Evolutionary conservation across 2,888 invertebrate genomes (phyloP), one percentile per base, ranked within the genome.

Genomic region (Netelia fuscicornis): DNA sequence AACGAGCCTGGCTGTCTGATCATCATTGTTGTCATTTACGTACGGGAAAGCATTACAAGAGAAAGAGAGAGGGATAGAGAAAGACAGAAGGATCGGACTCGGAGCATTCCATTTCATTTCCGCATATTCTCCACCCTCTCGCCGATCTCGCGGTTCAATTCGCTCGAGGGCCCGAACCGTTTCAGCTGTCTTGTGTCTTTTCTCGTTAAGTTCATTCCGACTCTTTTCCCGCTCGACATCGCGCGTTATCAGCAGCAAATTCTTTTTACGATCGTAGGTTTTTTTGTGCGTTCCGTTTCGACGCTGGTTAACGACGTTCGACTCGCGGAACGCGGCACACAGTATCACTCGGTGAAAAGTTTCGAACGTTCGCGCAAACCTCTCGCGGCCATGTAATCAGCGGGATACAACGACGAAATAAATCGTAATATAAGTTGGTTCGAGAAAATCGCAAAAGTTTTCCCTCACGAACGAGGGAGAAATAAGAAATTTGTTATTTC

Each of bases 1-100:
- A 85, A 82, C 82, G 60, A n/a, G 71, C 23, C 62, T 89, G 89
- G 87, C 89, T 88, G 89, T 88, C 87, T 87, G 87, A 88, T 89
- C 87, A 87, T 90, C 89, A 90, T 91, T 90, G 90, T 91, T 91
- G 90, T 89, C 90, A 90, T 90, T 76, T 77, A 84, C 83, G 81
- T 71, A 83, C 75, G 85, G 76, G 77, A 74, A 56, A 79, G 78
- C 74, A 84, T 84, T 74, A 81, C 76, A 71, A 79, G 76, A 81
- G 56, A 76, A 48, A 76, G 64, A 74, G 71, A 58, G 86, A 30
- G 0, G 20, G 20, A 20, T 20, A 20, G 20, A 76, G 54, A 81
- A 78, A 81, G 71, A 70, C 62, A 77, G 65, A 72, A 37, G 25
- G 81, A 85, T 74, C 81, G 72, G 86, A 86, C 86, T 84, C 74